Evolutionary conservation across 1,140 invertebrate genomes (phyloP).

Genomic region (Zaprionus kolodkinae): DNA sequence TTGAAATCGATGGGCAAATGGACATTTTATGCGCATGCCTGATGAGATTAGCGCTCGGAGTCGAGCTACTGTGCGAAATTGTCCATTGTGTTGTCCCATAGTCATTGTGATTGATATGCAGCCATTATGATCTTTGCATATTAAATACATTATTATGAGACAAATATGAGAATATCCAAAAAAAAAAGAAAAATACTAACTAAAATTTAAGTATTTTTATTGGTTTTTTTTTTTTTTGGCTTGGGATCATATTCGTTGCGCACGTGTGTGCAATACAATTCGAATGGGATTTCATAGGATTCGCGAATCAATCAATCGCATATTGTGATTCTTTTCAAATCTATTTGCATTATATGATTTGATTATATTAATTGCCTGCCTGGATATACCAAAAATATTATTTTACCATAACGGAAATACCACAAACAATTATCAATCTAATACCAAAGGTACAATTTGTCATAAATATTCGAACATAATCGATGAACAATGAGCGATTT

Average conservation of each 20-base stretch:
- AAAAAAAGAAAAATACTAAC: slow-evolving; percentile 1
- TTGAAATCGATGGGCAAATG: slow-evolving; percentile 48
- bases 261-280: slow-evolving; percentile 30
- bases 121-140: slow-evolving; percentile 46
- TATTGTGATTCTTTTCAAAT: slow-evolving; percentile 9
- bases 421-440: slow-evolving; percentile 31
- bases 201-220: not conserved
- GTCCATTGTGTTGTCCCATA: slow-evolving; percentile 45
- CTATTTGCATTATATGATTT: slow-evolving; percentile 30
- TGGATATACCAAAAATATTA: slow-evolving; percentile 27
- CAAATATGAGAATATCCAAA: slow-evolving; percentile 32
- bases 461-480: slow-evolving; percentile 41
- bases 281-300: not conserved
- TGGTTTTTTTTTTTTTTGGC: slow-evolving; percentile 1
- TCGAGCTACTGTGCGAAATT: slow-evolving; percentile 48
- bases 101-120: slow-evolving; percentile 41
- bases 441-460: slow-evolving; percentile 45
- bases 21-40: slow-evolving; percentile 49
- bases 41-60: slow-evolving; percentile 34
- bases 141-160: slow-evolving; percentile 35
- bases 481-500: slow-evolving; percentile 47
- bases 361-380: slow-evolving; percentile 33
- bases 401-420: slow-evolving; percentile 47
- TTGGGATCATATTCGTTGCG: slow-evolving; percentile 13
- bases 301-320: slow-evolving; percentile 25